Base-by-base conservation (phyloP, 2,113 vertebrate species). In the Neotragus moschatus region DNA sequence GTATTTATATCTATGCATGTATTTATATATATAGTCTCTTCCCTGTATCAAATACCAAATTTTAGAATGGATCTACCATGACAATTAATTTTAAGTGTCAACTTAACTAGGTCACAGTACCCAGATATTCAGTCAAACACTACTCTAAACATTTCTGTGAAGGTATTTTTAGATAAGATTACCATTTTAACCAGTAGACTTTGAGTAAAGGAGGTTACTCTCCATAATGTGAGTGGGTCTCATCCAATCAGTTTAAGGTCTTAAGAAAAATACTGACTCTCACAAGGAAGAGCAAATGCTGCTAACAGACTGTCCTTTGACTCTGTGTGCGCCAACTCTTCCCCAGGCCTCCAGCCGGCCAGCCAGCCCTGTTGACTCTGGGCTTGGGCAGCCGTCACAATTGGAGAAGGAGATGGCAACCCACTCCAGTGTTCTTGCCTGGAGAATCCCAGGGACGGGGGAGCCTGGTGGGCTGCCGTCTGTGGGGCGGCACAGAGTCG, bases 301-400 rank as follows among this genome's bases (percentile, higher is more conserved):
- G 23, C 10, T 5, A 39, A n/a, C 2, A 66, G 63, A 36, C 17
- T 8, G 15, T 3, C 43, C 28, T 80, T 13, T 4, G 39, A 58
- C 3, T 45, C 25, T 33, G 4, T 9, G 3, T 2, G 23, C 5
- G 6, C 6, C 45, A 17, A 2, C 7, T 3, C 16, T 4, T 7
- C 7, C 53, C 60, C 49, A 25, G 21, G 36, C 15, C 17, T 51
- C 28, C 17, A 33, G 36, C 7, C 6, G 33, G 10, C 21, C 14
- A 28, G 13, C 16, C 17, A 6, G 11, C 10, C 15, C 13, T 51
- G 4, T 3, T 66, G 25, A 47, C 5, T 30, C 1, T 33, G n/a
- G 33, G 17, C 70, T 17, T 84, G 4, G 45, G 56, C 30, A 61
- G 21, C 25, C 30, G 66, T 61, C 21, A 43, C 6, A 26, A 1